These are phyloP conservation scores for Pandemis cinnamomeana DNA, from an alignment of 2,888 invertebrate species.

Conservation along the genomic window DNA sequence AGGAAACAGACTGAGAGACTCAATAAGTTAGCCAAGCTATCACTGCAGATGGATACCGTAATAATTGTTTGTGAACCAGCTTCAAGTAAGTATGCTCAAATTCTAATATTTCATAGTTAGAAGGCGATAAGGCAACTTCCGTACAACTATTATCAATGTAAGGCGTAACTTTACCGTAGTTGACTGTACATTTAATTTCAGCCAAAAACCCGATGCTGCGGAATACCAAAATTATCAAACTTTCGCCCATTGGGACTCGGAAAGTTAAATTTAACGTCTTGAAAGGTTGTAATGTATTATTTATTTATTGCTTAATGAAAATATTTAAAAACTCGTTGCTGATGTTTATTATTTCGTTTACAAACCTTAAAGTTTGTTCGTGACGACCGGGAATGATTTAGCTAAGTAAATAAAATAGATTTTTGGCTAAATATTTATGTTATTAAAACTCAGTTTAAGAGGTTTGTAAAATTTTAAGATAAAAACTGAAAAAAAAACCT, in stretches of 20 bases:
- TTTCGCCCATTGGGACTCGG: slow-evolving; percentile 61
- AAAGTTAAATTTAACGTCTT: slow-evolving; percentile 54
- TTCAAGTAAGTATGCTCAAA: neutral
- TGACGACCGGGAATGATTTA: neutral
- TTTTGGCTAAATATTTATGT: too few relatives aligned
- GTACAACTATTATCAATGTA: slow-evolving; percentile 3
- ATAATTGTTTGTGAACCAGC: neutral
- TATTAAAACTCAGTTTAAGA: too few relatives aligned
- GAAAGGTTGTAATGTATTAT: slow-evolving; percentile 61
- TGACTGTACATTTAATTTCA: slow-evolving; percentile 57
- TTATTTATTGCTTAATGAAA: slow-evolving; percentile 55
- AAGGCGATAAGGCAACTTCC: slow-evolving; percentile 1
- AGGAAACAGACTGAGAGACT: too few relatives aligned
- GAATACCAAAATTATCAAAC: slow-evolving; percentile 66
- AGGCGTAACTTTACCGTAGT: slow-evolving; percentile 9
- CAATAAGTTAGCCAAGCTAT: neutral
- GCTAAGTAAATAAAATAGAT: neutral
- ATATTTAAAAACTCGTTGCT: slow-evolving; percentile 18
- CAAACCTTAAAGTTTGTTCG: neutral
- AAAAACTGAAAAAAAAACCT: too few relatives aligned
- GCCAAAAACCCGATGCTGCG: slow-evolving; percentile 66
- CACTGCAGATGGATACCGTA: neutral
- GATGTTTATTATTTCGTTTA: neutral
- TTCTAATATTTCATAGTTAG: slow-evolving; percentile 15
- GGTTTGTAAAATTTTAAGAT: too few relatives aligned